Evolutionary conservation across 2,797 vertebrate genomes (phyloP).

Genomic region (Loriculus beryllinus): DNA sequence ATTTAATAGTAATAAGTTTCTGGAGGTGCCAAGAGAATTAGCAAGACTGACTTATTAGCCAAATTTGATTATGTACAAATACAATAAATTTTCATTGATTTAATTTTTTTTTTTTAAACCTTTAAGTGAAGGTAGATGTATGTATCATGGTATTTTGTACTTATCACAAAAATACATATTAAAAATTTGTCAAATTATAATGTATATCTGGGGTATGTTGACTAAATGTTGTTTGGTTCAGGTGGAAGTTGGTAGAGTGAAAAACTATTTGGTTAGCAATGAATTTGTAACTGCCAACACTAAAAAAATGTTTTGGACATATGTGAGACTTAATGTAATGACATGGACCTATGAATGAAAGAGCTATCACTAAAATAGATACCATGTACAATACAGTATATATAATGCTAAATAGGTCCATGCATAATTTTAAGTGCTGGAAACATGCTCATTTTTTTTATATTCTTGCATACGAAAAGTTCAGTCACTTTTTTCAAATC

Average conservation of each 20-base stretch:
- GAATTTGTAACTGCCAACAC: neutral
- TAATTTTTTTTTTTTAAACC: neutral
- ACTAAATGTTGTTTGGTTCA: neutral
- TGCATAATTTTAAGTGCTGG: neutral
- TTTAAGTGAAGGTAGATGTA: neutral
- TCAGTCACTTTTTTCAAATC: neutral
- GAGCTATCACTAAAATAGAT: neutral
- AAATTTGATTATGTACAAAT: neutral
- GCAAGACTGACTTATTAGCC: neutral
- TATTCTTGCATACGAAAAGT: neutral
- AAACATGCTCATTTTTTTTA: neutral
- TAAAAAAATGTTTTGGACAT: neutral
- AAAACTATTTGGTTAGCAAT: neutral
- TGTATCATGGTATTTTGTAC: neutral
- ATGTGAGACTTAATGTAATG: neutral
- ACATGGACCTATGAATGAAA: neutral
- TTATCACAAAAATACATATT: neutral
- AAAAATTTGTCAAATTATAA: neutral
- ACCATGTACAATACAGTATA: neutral
- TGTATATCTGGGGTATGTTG: neutral
- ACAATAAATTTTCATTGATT: neutral
- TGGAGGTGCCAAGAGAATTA: neutral
- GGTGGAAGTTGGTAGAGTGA: neutral
- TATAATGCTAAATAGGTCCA: neutral
- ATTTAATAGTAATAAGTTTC: neutral